Base-by-base conservation (phyloP, 92 coral and sea anemone species). In the Blastomussa wellsi region DNA sequence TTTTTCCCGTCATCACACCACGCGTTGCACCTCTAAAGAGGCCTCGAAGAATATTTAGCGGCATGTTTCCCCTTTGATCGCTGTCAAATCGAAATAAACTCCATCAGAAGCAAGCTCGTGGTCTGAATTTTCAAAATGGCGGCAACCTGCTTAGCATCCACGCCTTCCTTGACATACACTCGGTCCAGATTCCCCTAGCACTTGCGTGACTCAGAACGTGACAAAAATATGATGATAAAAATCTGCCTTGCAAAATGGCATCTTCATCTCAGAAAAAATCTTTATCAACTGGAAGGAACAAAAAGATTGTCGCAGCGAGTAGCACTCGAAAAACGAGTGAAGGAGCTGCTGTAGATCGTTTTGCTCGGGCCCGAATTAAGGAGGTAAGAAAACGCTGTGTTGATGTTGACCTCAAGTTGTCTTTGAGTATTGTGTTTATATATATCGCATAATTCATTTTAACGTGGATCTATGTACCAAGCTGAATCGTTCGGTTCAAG, bases 1-100 rank as follows among this genome's bases (percentile, higher is more conserved):
- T 90, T 82, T 96, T 96, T 37, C 99, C 99, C 17, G 98, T 96
- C 94, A 96, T 89, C 1, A 96, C 98, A 32, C 93, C 90, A 69
- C 99, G 94, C 72, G 93, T 89, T 7, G 99, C 99, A 31, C 99
- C 99, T 82, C 99, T 90, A n/a, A 94, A 60, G 66, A 96, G 39
- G 28, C 99, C 98, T 59, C 99, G 90, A 78, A 95, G 76, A 49
- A 96, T 83, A 59, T 92, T 90, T 1, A 96, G 70, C 28, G 99
- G 99, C 99, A 96, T 96, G 35, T 35, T 0, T 44, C 37, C 17
- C 20, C 19, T 83, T 19, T 17, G n/a, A 39, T 83, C 73, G 36
- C 52, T 5, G 69, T 53, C 47, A 72, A 65, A 72, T 70, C 51
- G 16, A 32, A 48, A 12, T 35, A 2, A 26, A 33, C 37, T 38